Evolutionary conservation across 2,797 vertebrate species (phyloP).

Genomic region (Sciaenops ocellatus): DNA sequence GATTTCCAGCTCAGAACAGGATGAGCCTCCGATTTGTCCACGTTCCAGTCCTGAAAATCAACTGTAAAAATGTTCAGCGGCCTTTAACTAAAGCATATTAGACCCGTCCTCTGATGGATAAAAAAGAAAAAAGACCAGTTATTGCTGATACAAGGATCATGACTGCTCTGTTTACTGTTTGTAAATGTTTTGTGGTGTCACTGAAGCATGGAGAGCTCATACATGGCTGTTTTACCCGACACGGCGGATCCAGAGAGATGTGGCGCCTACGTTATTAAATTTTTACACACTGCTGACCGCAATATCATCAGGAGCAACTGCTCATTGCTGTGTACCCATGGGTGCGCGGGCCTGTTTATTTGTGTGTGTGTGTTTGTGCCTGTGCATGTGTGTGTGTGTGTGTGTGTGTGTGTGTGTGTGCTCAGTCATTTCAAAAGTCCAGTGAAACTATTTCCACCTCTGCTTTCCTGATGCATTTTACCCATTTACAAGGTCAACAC

Average conservation of each 20-base stretch:
- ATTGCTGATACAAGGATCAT: conserved; percentile 24
- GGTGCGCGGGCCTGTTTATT: conserved; percentile 39
- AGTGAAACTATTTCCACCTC: conserved; percentile 17
- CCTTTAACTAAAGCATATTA: neutral
- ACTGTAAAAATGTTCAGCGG: neutral
- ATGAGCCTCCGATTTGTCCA: neutral
- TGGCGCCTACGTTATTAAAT: conserved; percentile 71
- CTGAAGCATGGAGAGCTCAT: conserved; percentile 39
- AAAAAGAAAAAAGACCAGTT: neutral
- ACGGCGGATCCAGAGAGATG: conserved; percentile 48
- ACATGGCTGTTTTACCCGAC: conserved; percentile 32
- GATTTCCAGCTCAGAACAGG: neutral
- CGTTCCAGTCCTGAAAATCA: neutral
- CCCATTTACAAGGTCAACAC: conserved; percentile 19
- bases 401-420: conserved; percentile 11
- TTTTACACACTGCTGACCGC: conserved; percentile 75
- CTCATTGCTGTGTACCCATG: conserved; percentile 24
- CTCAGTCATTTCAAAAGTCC: conserved; percentile 20
- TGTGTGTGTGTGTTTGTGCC: neutral
- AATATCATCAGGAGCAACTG: conserved; percentile 68
- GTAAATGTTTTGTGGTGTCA: conserved; percentile 37
- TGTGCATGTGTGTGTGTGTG: neutral
- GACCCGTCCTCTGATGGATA: neutral
- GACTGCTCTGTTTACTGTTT: conserved; percentile 27
- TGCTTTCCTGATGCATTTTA: conserved; percentile 27